Conservation (phyloP, 2,113 vertebrate genomes). For the Globicephala melas region DNA sequence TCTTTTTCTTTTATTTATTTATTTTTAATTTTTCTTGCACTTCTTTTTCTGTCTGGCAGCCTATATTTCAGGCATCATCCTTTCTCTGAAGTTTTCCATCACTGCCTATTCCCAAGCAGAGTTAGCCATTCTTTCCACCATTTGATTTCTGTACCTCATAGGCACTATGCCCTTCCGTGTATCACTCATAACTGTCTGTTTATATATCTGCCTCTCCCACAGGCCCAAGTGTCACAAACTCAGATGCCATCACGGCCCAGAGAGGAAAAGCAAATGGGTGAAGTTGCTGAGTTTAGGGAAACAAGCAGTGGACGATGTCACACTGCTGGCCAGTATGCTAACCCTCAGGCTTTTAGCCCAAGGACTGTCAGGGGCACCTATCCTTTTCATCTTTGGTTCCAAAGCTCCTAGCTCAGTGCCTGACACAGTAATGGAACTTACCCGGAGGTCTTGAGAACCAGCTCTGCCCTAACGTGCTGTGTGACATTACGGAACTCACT, state of each 20-base stretch:
- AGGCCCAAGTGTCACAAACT: background rate
- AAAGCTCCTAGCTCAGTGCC: background rate
- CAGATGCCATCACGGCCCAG: background rate
- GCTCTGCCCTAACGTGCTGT: background rate
- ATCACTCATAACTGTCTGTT: background rate
- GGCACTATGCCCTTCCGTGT: background rate
- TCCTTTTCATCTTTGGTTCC: background rate
- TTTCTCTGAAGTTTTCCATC: background rate
- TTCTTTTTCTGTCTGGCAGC: background rate
- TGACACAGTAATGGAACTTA: background rate
- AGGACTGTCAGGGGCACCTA: background rate
- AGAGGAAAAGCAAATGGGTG: background rate
- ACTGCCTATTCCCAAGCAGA: background rate
- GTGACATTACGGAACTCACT: background rate
- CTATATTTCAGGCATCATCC: background rate
- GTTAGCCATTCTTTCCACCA: background rate
- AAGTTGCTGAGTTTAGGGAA: background rate
- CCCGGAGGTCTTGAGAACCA: background rate
- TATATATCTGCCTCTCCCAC: background rate
- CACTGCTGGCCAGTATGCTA: background rate
- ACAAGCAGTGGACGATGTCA: background rate
- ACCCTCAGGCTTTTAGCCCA: background rate
- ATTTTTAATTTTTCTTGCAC: background rate
- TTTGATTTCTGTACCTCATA: background rate
- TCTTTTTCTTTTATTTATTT: no score